Conservation (phyloP, 2,797 vertebrate species). For the Sphenodon punctatus region DNA sequence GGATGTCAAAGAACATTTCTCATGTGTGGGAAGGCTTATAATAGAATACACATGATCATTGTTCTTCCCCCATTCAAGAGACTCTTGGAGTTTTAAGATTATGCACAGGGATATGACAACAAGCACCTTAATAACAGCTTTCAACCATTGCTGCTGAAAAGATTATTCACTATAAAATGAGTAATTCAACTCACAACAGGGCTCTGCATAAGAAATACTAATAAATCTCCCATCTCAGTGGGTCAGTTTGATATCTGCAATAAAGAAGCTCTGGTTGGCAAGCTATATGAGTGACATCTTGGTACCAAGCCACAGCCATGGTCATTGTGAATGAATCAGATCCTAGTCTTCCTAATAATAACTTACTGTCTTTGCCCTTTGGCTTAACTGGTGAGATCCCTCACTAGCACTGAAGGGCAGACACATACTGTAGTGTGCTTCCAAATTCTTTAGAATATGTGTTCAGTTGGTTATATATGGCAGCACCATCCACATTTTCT, state of each 20-base stretch:
- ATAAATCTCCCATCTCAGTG: conserved; percentile 81
- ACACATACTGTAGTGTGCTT: accelerated
- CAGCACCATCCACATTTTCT: background rate
- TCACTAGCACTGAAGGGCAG: background rate
- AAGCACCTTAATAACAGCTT: conserved; percentile 28
- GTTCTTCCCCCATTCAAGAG: conserved; percentile 4
- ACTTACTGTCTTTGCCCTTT: conserved; percentile 63
- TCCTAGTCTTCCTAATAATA: conserved; percentile 68
- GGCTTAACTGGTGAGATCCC: background rate
- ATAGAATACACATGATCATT: background rate
- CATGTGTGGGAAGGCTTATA: conserved; percentile 7
- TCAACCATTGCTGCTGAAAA: conserved; percentile 43
- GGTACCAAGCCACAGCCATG: conserved; percentile 68
- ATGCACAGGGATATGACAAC: conserved; percentile 2
- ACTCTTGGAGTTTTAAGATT: conserved; percentile 15
- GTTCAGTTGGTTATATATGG: background rate
- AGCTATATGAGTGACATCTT: conserved; percentile 76
- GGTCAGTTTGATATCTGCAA: conserved; percentile 82
- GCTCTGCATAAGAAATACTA: conserved; percentile 79
- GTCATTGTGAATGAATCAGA: conserved; percentile 70
- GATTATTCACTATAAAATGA: conserved; percentile 70
- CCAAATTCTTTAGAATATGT: background rate
- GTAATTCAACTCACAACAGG: conserved; percentile 62
- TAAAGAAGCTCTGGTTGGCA: conserved; percentile 82
- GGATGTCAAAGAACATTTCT: background rate